Evolutionary conservation across 2,888 invertebrate species (phyloP).

Genomic region (Epinotia brunnichana): DNA sequence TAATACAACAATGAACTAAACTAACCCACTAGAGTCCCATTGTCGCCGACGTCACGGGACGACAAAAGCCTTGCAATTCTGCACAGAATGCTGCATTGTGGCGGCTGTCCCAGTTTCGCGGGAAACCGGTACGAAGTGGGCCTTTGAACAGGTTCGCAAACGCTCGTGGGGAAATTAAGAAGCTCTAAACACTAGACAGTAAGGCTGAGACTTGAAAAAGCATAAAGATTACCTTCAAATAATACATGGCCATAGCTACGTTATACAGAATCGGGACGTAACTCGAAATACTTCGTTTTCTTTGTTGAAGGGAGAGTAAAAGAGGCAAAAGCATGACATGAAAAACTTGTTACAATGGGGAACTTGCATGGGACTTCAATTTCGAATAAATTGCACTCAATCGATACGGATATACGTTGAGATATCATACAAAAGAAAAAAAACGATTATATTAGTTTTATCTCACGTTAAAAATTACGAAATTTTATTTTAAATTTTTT

Average conservation of each 20-base stretch:
- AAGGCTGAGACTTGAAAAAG: neutral
- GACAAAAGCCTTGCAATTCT: slow-evolving; percentile 37
- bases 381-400: too few relatives aligned
- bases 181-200: neutral
- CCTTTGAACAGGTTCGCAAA: slow-evolving; percentile 34
- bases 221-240: neutral
- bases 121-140: slow-evolving; percentile 41
- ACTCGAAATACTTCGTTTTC: neutral
- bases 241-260: neutral
- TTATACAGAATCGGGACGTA: neutral
- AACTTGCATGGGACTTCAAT: too few relatives aligned
- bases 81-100: slow-evolving; percentile 35
- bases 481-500: too few relatives aligned
- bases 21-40: slow-evolving; percentile 25
- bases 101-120: slow-evolving; percentile 37
- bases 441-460: too few relatives aligned
- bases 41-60: slow-evolving; percentile 37
- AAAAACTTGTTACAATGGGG: too few relatives aligned
- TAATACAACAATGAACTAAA: slow-evolving; percentile 13
- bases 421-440: too few relatives aligned
- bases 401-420: too few relatives aligned
- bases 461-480: too few relatives aligned
- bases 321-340: too few relatives aligned
- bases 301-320: neutral
- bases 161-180: slow-evolving; percentile 24